Base-by-base conservation (phyloP, 2,888 invertebrate species). In the Noctua pronuba region DNA sequence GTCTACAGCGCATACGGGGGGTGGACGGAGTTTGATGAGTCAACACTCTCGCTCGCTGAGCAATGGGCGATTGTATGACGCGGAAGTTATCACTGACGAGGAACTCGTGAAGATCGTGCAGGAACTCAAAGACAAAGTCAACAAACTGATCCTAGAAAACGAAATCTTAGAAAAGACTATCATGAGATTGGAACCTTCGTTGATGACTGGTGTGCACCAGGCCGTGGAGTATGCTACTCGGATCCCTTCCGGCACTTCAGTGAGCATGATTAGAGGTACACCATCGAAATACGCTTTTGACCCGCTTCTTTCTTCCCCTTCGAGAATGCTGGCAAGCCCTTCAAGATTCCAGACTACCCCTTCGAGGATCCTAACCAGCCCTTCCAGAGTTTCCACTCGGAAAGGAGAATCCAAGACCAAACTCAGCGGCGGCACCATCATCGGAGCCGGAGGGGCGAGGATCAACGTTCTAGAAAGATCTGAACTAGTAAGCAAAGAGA, bases 401-500 rank as follows among this genome's bases (percentile, higher is more conserved):
- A 90, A 91, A n/a, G 92, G 91, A 0, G 96, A 96, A 2, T 96
- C 96, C 0, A 94, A 94, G 4, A 95, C 93, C 1, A 94, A 89
- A 85, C 83, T 95, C n/a, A 79, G 82, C 0, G 94, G 94, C 2
- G 95, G 95, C 0, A 95, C 95, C 0, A 73, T 94, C 0, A 88
- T 94, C 18, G 95, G 95, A 0, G 62, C 91, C 0, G 95, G 95
- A 0, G 95, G 95, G 0, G 93, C 94, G 0, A 96, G 95, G 85
- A 95, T 97, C 52, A 97, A 97, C 76, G 91, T 97, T 1, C 83
- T 97, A 2, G 97, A 97, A 82, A 93, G 97, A 68, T 95, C 97
- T 0, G 97, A 97, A 88, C 90, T 97, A 82, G 96, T 96, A 0
- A 92, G 94, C 1, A 91, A 91, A 1, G 97, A 97, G 88, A 96